Base-by-base conservation (phyloP, 92 coral and sea anemone genomes). In the Porites lobata region DNA sequence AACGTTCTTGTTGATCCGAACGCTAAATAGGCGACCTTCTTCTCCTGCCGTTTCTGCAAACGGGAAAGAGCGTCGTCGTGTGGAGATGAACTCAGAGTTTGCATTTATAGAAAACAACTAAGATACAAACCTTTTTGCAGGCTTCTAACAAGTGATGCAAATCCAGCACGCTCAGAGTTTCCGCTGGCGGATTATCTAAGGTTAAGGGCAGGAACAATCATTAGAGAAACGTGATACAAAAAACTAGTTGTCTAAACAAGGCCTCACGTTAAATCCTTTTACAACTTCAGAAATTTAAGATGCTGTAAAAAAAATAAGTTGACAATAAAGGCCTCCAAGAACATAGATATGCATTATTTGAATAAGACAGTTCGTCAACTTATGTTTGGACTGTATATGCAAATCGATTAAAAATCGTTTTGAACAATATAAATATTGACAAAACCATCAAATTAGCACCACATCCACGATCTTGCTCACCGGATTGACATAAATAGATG, bases 61-160 rank as follows among this genome's bases (percentile, higher is more conserved):
- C 8, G 2, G 2, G 21, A 59, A 61, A n/a, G 50, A 14, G 80
- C 74, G 59, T 26, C 70, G 21, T 51, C 15, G 56, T 32, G 70
- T 52, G 4, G 85, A 9, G 58, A 17, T 32, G 24, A 11, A 54
- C 9, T 50, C 21, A 59, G 38, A 81, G 76, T 69, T 81, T 1
- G 53, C 17, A 80, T 51, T 14, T 8, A 22, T 56, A 56, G 8
- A 56, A 47, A 8, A 8, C 6, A 24, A 29, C 29, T 29, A 50
- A 8, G 10, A 12, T 18, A 81, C 85, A 24, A 24, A 82, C 92
- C 99, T 94, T 96, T 70, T 96, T 89, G 86, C 99, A 97, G 26
- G 98, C 93, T 58, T 97, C 98, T 47, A 96, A 80, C 7, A 97
- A 83, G 19, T 95, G 93, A 50, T 97, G 99, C 24, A 97, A 82